Base-by-base conservation (phyloP, 2,797 vertebrate genomes). In the Pseudocheirus occidentalis region DNA sequence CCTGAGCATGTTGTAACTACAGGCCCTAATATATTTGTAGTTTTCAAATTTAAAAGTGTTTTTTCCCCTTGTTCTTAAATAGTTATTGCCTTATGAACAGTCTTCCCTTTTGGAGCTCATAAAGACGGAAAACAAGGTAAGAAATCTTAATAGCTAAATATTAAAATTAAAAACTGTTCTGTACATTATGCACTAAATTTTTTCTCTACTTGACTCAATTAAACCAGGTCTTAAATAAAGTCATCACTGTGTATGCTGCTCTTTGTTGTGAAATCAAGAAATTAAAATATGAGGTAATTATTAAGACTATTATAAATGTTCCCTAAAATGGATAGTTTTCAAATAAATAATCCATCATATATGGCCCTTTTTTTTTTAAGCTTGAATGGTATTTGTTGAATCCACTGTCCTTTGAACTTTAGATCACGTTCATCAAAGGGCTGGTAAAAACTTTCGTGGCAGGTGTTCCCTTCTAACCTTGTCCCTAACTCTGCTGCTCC, bases 211-310 rank as follows among this genome's bases (percentile, higher is more conserved):
- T 62, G 91, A 7, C 18, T 96, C 97, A 11, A 10, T 95, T 92
- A 96, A 87, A 98, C 81, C 97, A 99, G 99, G 99, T 99, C 98
- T 98, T 99, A 96, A 99, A 99, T 98, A 99, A 99, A 99, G 99
- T 99, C 93, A 99, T 99, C 94, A 99, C 99, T 89, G 99, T 99
- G 95, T 99, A 99, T 97, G 99, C 99, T 94, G 99, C 99, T 93
- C 99, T 99, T 96, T 99, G 99, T 95, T 99, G 99, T 99, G 99
- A 99, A 98, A 99, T 99, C 97, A 99, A 99, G 98, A 99, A 99
- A 96, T 99, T 99, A 95, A 99, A 99, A 98, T 99, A 99, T 98
- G 99, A 99, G 99, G 99, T 99, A 99, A 99, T 97, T 97, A 92
- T 97, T 81, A 94, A 0, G 57, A 93, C 21, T 93, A 52, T 40